Base-by-base conservation (phyloP, 2,888 invertebrate genomes). In the Philereme vetulata region DNA sequence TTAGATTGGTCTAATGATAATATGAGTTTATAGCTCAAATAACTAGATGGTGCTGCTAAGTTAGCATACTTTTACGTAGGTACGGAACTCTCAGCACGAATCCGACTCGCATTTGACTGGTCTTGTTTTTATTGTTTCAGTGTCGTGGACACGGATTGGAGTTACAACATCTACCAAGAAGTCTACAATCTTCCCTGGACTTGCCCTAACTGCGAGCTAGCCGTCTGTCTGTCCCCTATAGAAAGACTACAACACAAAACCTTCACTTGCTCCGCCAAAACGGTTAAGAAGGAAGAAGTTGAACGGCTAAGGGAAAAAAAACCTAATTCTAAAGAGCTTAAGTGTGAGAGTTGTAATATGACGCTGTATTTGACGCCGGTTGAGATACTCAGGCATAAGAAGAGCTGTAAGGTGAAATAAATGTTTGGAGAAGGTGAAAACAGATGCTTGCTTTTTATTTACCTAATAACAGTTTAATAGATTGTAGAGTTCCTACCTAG, bases 301-400 rank as follows among this genome's bases (percentile, higher is more conserved):
- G 80, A 74, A 61, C 65, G 68, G 59, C 65, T 65, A 69, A 80
- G 73, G 71, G 80, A 86, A 73, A 85, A 77, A 66, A 84, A 82
- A 77, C 88, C 94, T 56, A 95, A 95, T 77, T 89, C 93, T 0
- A 93, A 93, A 80, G 87, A 93, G 46, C 97, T 94, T 86, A 93
- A 93, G 69, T 98, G 98, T 81, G 89, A 94, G 7, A 92, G 84
- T 70, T 98, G 98, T 85, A 88, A 93, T 3, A 89, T 94, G 70
- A 93, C 93, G 4, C 84, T 97, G 59, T 92, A 94, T 72, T 86
- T 98, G 67, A 96, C 96, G 8, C 95, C 96, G 4, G 95, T 96
- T 32, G 97, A 98, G 81, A 96, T 97, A 80, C 92, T 98, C 65
- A 96, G 94, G 74, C 98, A 98, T 88, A 97, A 95, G 80, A 96